Evolutionary conservation across 1,140 invertebrate genomes (phyloP).

Genomic region (Cotesia chilonis): DNA sequence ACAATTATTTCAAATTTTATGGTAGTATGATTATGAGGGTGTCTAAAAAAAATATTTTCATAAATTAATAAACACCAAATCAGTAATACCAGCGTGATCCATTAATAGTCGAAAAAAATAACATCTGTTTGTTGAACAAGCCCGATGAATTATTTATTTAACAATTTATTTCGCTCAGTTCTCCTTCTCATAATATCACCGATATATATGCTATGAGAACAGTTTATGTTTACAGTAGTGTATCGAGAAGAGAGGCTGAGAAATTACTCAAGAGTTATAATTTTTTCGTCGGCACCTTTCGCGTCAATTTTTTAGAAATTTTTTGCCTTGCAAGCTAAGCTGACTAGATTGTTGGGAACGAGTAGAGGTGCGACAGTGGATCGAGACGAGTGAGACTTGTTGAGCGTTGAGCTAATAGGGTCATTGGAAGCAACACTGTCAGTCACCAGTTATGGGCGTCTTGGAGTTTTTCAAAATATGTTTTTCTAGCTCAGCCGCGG

Average conservation of each 20-base stretch:
- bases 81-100: too few species aligned
- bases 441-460: slow-evolving; percentile 37
- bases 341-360: slow-evolving; percentile 15
- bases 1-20: too few species aligned
- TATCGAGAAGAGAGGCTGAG: slow-evolving; percentile 7
- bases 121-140: too few species aligned
- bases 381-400: slow-evolving; percentile 16
- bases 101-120: too few species aligned
- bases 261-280: slow-evolving; percentile 12
- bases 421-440: slow-evolving; percentile 39
- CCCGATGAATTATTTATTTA: too few species aligned
- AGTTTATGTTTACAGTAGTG: too few species aligned
- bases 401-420: slow-evolving; percentile 36
- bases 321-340: background rate
- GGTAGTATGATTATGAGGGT: too few species aligned
- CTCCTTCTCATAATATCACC: too few species aligned
- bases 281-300: slow-evolving; percentile 12
- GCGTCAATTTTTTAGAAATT: slow-evolving; percentile 14
- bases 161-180: too few species aligned
- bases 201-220: too few species aligned
- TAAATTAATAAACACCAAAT: too few species aligned
- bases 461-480: slow-evolving; percentile 30
- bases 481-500: slow-evolving; percentile 37
- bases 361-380: slow-evolving; percentile 23
- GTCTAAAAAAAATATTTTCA: too few species aligned